Conservation (phyloP, 2,797 vertebrate genomes). For the Ficedula albicollis region DNA sequence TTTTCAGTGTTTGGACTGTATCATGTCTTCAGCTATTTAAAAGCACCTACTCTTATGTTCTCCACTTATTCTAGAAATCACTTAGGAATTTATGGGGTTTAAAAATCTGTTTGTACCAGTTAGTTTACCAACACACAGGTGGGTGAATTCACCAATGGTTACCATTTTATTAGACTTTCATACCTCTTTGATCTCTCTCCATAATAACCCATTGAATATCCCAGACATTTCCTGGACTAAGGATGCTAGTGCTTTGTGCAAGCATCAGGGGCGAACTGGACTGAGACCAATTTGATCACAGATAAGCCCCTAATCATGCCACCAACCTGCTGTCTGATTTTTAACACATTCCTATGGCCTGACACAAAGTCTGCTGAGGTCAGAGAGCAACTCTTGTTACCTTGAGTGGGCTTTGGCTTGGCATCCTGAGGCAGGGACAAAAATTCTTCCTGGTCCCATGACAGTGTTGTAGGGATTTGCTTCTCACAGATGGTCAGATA, state of each 20-base stretch:
- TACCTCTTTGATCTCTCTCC: neutral
- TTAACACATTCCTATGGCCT: neutral
- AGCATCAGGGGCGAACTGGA: neutral
- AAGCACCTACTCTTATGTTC: neutral
- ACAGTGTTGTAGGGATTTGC: neutral
- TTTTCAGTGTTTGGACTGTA: neutral
- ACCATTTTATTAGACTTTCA: neutral
- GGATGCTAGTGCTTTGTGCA: neutral
- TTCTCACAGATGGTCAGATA: rapidly evolving
- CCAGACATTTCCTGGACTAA: neutral
- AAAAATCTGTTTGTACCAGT: neutral
- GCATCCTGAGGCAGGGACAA: neutral
- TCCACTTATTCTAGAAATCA: neutral
- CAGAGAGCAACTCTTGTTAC: neutral
- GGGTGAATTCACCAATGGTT: neutral
- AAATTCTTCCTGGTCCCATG: neutral
- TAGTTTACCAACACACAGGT: neutral
- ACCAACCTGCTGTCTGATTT: neutral
- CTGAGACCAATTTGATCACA: neutral
- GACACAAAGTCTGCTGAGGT: neutral
- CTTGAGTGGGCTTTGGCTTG: neutral
- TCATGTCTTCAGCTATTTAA: neutral
- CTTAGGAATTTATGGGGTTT: rapidly evolving
- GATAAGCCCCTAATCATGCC: neutral
- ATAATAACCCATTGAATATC: neutral